Base-by-base conservation (phyloP, 1,140 invertebrate species). In the Pachyrhynchus sulphureomaculatus region DNA sequence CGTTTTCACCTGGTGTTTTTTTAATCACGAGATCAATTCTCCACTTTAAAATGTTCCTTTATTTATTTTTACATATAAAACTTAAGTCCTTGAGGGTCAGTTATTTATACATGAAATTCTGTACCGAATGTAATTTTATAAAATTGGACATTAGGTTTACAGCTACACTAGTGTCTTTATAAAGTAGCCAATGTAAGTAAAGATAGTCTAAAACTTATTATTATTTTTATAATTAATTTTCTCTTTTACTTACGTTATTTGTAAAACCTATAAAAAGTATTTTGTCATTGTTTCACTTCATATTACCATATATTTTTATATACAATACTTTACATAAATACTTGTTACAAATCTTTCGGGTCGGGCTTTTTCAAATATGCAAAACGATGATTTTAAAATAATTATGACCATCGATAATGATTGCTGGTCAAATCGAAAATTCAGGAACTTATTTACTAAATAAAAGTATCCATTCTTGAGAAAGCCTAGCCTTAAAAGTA, bases 1-100 rank as follows among this genome's bases (percentile, higher is more conserved):
- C 65, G 60, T 59, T 70, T 66, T 69, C 66, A 74, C 68, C 65
- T 66, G 63, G 67, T 71, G 62, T 68, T 63, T 64, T 61, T 66
- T 56, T 41, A 64, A 69, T 72, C 68, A 71, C 69, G 71, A 74
- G 71, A 73, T 74, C 71, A 72, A 51, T 62, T 36, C 59, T 59
- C 61, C 56, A 62, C 52, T 24, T 45, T 13, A 53, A 37, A 42
- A 21, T 20, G 39, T 42, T 21, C 21, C 9, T 42, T 2, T 20
- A 4, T 12, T 12, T 5, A 42, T 18, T 26, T 12, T 23, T 2
- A 6, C 9, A 10, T n/a, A 49, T 5, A 15, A 18, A 49, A n/a
- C 32, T 9, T 15, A 49, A 34, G 32, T 34, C 18, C 32, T 26
- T 34, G 47, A 49, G 47, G 47, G 47, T 34, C 47, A 49, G 26